Conservation (phyloP, 2,797 vertebrate genomes). For the Chaetodon trifasciatus region DNA sequence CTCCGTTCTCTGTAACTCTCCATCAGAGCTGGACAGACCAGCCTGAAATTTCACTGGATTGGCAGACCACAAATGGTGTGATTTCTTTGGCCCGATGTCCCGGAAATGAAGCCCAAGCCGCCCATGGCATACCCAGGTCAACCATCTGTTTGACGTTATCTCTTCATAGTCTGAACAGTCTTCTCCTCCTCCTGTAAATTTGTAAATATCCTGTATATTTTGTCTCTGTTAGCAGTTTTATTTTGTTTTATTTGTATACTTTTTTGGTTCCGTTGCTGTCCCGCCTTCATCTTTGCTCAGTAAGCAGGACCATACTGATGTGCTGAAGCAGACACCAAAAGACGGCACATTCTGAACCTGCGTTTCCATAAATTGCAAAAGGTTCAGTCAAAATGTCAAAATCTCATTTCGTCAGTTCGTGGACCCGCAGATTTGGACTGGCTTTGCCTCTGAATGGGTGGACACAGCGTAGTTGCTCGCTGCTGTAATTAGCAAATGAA, state of each 20-base stretch:
- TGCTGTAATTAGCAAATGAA: slow-evolving; percentile 60
- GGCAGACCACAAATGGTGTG: slow-evolving; percentile 3
- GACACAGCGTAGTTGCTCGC: slow-evolving; percentile 21
- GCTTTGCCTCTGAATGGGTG: slow-evolving; percentile 30
- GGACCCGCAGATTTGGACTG: slow-evolving; percentile 17
- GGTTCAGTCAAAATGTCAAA: background rate
- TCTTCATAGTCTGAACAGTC: slow-evolving; percentile 23
- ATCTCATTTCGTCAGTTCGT: slow-evolving; percentile 9
- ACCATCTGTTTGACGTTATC: slow-evolving; percentile 24
- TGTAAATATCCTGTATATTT: slow-evolving; percentile 87
- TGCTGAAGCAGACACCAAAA: slow-evolving; percentile 6
- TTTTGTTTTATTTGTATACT: slow-evolving; percentile 58
- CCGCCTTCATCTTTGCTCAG: slow-evolving; percentile 9
- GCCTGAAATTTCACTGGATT: slow-evolving; percentile 23
- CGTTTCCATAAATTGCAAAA: slow-evolving; percentile 3
- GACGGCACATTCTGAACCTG: background rate
- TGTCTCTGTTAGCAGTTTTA: slow-evolving; percentile 51
- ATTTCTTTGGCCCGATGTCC: slow-evolving; percentile 27
- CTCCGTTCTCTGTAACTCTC: slow-evolving; percentile 34
- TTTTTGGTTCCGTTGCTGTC: slow-evolving; percentile 28
- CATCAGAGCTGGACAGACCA: slow-evolving; percentile 7
- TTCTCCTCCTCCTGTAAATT: slow-evolving; percentile 79
- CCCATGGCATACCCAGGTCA: slow-evolving; percentile 7
- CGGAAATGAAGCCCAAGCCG: background rate
- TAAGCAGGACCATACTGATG: background rate